Evolutionary conservation across 2,113 vertebrate genomes (phyloP), one percentile per base, ranked within the genome.

Genomic region (Triplophysa dalaica): DNA sequence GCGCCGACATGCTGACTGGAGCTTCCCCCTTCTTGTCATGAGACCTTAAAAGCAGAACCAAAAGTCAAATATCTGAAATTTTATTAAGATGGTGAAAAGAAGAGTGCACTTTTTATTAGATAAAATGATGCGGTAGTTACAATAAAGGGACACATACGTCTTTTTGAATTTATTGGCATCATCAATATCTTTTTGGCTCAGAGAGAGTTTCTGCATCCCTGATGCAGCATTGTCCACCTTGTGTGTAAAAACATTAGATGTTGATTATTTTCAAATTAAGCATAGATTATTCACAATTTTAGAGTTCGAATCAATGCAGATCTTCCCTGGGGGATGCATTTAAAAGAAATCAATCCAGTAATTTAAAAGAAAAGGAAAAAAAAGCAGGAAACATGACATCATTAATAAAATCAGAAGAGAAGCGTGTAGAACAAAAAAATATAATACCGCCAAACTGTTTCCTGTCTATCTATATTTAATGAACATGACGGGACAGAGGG

Each of bases 1-100:
- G 90, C 84, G 90, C 92, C 83, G 91, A 86, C 92, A 93, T 94
- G 90, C 89, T 91, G 81, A 93, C 90, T 0, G 90, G 91, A 3
- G 63, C 67, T 1, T 75, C 22, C 24, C 84, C 75, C 83, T 91
- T 91, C 89, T 93, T 94, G 29, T 90, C 90, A 13, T 90, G 83
- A 77, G 79, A 92, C 83, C 92, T 94, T 83, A 3, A 68, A 17
- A 16, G 4, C 8, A 24, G 19, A 24, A 33, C n/a, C 22, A 54
- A 17, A 8, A 16, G 43, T 50, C 1, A 67, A 10, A 60, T 7
- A 45, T 2, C 43, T 22, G 19, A 26, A 65, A 65, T 1, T 0
- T 52, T 10, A 43, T 21, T 21, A 0, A 43, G 12, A 70, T 8
- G 19, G 21, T 33, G n/a, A 5, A 9, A 29, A 22, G 60, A 63